Evolutionary conservation across 2,113 vertebrate species (phyloP).

Genomic region (Myodes glareolus): DNA sequence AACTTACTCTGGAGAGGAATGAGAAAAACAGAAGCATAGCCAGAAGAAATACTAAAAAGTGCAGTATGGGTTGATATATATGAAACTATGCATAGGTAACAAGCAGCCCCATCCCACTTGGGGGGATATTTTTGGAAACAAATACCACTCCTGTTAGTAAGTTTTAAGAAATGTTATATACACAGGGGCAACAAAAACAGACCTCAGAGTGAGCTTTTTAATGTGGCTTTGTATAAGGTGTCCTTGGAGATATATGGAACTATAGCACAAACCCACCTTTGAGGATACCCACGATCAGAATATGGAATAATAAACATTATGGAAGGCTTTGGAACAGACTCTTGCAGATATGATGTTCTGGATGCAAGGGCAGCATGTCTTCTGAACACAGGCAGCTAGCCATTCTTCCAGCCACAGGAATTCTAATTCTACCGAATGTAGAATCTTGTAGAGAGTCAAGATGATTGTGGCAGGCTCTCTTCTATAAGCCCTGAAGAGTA

Average conservation of each 20-base stretch:
- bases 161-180: constrained; percentile 49
- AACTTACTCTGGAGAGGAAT: constrained; percentile 67
- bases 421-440: neutral
- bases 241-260: neutral
- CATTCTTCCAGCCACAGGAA: neutral
- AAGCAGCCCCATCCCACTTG: neutral
- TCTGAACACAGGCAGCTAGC: neutral
- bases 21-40: constrained; percentile 75
- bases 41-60: constrained; percentile 60
- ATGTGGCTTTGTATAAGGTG: constrained; percentile 26
- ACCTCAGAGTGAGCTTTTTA: constrained; percentile 16
- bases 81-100: constrained; percentile 31
- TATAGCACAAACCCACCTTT: neutral
- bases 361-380: neutral
- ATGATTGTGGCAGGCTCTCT: neutral
- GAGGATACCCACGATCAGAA: neutral
- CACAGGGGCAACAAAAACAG: constrained; percentile 31
- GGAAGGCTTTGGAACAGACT: neutral
- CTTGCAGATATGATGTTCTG: neutral
- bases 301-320: neutral
- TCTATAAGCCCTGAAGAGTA: neutral
- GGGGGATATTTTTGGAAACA: constrained; percentile 53
- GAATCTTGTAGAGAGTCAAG: neutral
- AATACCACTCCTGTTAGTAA: constrained; percentile 49
- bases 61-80: constrained; percentile 18